Evolutionary conservation across 92 coral and sea anemone genomes (phyloP).

Genomic region (Chrysogorgia sp.): DNA sequence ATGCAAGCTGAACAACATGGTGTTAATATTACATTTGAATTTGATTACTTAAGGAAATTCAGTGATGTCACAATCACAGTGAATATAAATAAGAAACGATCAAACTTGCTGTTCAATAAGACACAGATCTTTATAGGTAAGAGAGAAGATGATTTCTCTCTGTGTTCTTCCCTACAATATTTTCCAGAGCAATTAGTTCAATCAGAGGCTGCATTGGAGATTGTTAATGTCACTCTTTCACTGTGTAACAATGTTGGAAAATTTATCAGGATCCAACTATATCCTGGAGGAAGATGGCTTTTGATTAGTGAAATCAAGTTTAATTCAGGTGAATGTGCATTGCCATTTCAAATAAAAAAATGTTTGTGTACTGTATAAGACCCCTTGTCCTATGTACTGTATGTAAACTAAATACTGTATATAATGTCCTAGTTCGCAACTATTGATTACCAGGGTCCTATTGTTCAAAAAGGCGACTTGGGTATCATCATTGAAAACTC

Average conservation of each 20-base stretch:
- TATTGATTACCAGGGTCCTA: no score
- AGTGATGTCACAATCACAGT: constrained; percentile 3
- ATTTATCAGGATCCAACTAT: constrained; percentile 59
- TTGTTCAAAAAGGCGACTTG: no score
- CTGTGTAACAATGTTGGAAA: constrained; percentile 72
- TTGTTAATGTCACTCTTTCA: constrained; percentile 72
- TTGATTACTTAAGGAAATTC: constrained; percentile 15
- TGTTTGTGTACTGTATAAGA: neutral
- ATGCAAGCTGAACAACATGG: neutral
- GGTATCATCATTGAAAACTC: no score
- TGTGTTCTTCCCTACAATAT: constrained; percentile 6
- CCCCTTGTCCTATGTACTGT: neutral
- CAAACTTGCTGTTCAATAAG: constrained; percentile 2
- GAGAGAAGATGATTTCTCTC: neutral
- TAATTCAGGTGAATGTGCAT: constrained; percentile 59
- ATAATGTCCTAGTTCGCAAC: neutral
- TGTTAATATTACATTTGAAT: constrained; percentile 28
- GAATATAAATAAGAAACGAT: constrained; percentile 5
- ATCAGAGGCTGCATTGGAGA: neutral
- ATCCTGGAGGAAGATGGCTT: constrained; percentile 75
- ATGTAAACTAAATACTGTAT: neutral
- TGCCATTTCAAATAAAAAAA: neutral
- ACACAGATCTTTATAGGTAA: constrained; percentile 11
- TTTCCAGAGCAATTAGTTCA: constrained; percentile 18
- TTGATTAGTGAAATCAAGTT: constrained; percentile 81